phyloP scores from a whole-genome alignment of 1,140 invertebrate species.

The Heterodera carotae region DNA sequence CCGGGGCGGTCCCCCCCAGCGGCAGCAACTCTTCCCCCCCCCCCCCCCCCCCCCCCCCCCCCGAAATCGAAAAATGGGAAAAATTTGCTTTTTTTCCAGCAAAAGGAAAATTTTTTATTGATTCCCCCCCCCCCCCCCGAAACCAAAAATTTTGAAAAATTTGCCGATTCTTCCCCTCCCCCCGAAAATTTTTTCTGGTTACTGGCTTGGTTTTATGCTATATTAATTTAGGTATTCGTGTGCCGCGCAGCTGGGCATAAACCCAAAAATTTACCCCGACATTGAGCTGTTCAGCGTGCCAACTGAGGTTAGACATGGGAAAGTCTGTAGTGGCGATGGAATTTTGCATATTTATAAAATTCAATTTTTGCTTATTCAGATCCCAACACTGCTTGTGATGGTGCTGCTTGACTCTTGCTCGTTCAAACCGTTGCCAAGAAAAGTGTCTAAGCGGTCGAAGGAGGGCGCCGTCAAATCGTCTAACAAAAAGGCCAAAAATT shows the following conservation, averaged over 20 bases:
- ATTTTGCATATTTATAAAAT: neutral
- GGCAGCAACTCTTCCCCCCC: no score
- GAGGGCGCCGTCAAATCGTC: neutral
- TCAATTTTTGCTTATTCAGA: neutral
- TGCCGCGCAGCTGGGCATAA: neutral
- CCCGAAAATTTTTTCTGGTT: neutral
- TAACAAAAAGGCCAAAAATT: neutral
- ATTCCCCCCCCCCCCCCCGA: no score
- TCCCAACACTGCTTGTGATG: neutral
- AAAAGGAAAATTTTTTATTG: no score
- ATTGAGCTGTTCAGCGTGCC: neutral
- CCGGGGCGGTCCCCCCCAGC: no score
- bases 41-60: no score
- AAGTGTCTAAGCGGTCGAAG: neutral
- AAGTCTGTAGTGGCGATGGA: no score
- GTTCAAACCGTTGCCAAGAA: neutral
- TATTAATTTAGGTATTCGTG: conserved; percentile 11
- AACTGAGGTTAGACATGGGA: neutral
- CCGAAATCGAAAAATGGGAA: no score
- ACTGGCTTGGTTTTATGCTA: neutral
- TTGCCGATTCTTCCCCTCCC: conserved; percentile 1
- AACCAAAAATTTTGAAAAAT: no score
- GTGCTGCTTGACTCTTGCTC: neutral
- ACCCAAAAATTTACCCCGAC: neutral
- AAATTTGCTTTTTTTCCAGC: no score